Base-by-base conservation (phyloP, 2,797 vertebrate species). In the Labeo calbasu region DNA sequence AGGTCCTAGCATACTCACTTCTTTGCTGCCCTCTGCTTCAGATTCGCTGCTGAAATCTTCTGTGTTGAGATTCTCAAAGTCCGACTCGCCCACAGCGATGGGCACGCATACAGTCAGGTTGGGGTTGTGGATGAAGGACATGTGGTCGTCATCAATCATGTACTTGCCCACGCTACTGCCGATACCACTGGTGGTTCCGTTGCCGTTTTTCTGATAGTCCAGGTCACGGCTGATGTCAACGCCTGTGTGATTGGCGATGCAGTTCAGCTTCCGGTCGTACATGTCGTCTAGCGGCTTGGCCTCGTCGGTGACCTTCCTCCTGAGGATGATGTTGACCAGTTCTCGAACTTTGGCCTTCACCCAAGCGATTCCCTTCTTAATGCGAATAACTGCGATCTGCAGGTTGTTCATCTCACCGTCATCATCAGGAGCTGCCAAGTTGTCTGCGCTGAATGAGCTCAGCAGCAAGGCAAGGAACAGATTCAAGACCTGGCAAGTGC, bases 381-480 rank as follows among this genome's bases (percentile, higher is more conserved):
- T 98, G 17, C 98, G 97, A 89, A 95, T 98, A 2, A 98, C 96
- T 0, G 98, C 97, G 87, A 99, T 98, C 92, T 99, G 98, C 69
- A 99, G 95, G 93, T 99, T 99, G 95, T 99, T 99, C 94, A 97
- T 98, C 88, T 99, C 98, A 0, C 98, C 98, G 0, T 99, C 98
- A 0, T 99, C 98, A 0, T 99, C 98, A 0, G 98, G 96, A 0
- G 98, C 98, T 0, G 98, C 98, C 88, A 99, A 91, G 87, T 99
- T 99, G 95, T 99, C 98, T 0, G 98, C 98, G 0, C 98, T 99
- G 95, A 99, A 99, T 12, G 97, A 99, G 94, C 98, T 99, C 96
- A 99, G 97, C 32, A 99, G 89, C 96, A 99, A 94, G 92, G 98
- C 98, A 92, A 99, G 93, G 91, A 99, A 99, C 14, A 99, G 92